A percentile compares a stretch with the other conserved stretches of the same genome.
Conservation (phyloP, 2,888 invertebrate species). For the Exephanes ischioxanthus region DNA sequence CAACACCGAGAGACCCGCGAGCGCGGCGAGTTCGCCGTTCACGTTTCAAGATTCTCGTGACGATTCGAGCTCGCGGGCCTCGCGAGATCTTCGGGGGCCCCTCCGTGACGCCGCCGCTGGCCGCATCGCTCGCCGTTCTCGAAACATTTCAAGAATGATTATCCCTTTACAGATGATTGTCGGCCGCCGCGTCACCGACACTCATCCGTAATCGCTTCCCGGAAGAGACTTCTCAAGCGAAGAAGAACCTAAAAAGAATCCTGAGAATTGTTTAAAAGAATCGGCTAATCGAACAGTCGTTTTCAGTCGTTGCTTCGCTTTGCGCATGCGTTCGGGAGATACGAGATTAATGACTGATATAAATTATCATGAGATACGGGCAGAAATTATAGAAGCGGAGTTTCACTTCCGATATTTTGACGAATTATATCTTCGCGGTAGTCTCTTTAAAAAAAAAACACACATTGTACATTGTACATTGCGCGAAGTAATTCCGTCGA, state of each 20-base stretch:
- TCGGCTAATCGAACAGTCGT: conserved; percentile 18
- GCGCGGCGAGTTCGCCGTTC: conserved; percentile 72
- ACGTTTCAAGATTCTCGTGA: conserved; percentile 80
- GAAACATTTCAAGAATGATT: conserved; percentile 54
- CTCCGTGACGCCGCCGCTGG: conserved; percentile 33
- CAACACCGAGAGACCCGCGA: conserved; percentile 36
- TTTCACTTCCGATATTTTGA: too few species aligned
- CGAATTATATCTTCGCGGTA: too few species aligned
- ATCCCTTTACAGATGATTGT: conserved; percentile 48
- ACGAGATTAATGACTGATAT: too few species aligned
- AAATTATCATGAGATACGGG: too few species aligned
- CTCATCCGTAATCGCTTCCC: conserved; percentile 27
- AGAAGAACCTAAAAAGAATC: background rate
- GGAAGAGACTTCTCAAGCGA: background rate
- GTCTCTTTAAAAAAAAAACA: too few species aligned
- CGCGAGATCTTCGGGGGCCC: background rate
- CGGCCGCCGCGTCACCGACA: background rate
- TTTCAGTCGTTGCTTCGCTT: background rate
- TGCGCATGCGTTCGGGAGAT: too few species aligned
- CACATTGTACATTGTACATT: too few species aligned
- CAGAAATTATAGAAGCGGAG: too few species aligned
- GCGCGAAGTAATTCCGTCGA: too few species aligned
- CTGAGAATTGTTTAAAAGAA: background rate
- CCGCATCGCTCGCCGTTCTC: conserved; percentile 32
- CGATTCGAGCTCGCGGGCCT: conserved; percentile 74